These are phyloP conservation scores for Xiphias gladius DNA, from an alignment of 2,113 vertebrate genomes.

Conservation along the genomic window DNA sequence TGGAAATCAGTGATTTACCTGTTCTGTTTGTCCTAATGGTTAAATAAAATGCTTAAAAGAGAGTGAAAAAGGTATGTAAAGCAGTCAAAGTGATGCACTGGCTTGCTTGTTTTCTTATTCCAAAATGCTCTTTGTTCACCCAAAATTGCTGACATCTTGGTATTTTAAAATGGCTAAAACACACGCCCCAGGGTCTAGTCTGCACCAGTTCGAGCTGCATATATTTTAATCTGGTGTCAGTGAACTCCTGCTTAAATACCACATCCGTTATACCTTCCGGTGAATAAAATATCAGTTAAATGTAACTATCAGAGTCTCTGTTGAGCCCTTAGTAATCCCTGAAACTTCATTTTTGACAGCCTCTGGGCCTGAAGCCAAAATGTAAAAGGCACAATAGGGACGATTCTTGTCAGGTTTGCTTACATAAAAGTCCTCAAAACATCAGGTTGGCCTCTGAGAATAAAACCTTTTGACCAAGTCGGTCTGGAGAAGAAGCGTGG, in stretches of 20 bases:
- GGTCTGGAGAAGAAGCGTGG: background rate
- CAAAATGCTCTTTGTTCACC: conserved; percentile 17
- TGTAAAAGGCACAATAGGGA: background rate
- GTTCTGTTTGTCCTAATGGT: background rate
- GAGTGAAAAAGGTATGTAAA: background rate
- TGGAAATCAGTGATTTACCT: background rate
- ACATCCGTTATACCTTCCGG: conserved; percentile 1
- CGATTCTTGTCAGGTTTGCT: background rate
- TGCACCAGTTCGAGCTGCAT: conserved; percentile 43
- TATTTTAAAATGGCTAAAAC: conserved; percentile 39
- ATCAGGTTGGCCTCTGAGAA: background rate
- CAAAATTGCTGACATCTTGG: conserved; percentile 47
- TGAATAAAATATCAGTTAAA: background rate
- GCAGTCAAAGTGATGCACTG: background rate
- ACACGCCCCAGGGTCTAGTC: conserved; percentile 34
- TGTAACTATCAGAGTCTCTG: background rate
- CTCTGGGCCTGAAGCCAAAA: conserved; percentile 8
- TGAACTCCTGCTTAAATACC: background rate
- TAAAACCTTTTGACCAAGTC: conserved; percentile 20
- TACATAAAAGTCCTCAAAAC: conserved; percentile 5
- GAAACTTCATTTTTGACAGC: background rate
- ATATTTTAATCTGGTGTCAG: conserved; percentile 10
- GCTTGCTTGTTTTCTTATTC: conserved; percentile 5
- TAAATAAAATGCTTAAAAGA: conserved; percentile 5
- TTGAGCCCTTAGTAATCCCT: background rate